phyloP scores from a whole-genome alignment of 2,797 vertebrate species.

The Clamator glandarius region DNA sequence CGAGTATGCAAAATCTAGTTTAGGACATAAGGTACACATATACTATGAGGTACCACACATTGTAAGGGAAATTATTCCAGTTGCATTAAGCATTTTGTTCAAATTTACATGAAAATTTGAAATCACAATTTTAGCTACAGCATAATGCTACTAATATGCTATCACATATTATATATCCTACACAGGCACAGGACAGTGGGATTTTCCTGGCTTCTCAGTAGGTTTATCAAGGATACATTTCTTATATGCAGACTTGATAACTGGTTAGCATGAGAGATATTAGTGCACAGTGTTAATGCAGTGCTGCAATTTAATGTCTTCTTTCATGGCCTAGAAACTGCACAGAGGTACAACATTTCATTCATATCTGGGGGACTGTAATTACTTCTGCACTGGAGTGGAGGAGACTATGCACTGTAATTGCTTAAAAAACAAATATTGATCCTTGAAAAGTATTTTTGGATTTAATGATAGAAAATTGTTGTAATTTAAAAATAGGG shows the following conservation, averaged over 20 bases:
- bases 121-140: neutral
- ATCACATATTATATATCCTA: too few relatives aligned
- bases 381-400: neutral
- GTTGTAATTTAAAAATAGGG: neutral
- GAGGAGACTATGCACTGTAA: neutral
- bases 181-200: neutral
- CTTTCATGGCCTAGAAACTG: neutral
- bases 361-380: neutral
- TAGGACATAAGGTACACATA: accelerated
- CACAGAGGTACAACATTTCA: neutral
- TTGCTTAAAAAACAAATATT: neutral
- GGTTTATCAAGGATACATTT: neutral
- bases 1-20: neutral
- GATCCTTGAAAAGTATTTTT: neutral
- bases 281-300: neutral
- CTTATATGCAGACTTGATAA: neutral
- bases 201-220: neutral
- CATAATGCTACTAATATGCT: neutral
- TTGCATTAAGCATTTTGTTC: neutral
- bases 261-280: neutral
- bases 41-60: neutral
- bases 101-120: neutral
- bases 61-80: neutral
- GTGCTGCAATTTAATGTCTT: neutral
- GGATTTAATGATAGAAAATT: neutral